Evolutionary conservation across 2,888 invertebrate genomes (phyloP).

Genomic region (Cylindroiulus punctatus): DNA sequence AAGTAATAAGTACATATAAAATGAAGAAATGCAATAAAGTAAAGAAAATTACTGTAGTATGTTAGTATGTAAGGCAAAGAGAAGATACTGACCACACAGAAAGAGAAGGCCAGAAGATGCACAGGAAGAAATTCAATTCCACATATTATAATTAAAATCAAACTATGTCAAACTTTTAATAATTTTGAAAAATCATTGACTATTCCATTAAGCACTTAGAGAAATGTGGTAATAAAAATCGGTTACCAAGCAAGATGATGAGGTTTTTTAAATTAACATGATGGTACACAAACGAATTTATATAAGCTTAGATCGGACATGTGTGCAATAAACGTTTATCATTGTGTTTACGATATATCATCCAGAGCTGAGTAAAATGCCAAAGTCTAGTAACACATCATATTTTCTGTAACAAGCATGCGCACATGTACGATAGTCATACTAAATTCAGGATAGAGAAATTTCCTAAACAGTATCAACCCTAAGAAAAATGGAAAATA

Average conservation of each 20-base stretch:
- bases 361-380: no score
- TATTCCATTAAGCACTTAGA: not conserved
- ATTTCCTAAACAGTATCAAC: no score
- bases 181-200: not conserved
- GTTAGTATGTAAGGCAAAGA: not conserved
- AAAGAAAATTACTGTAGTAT: no score
- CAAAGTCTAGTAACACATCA: no score
- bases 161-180: not conserved
- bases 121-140: constrained; percentile 30
- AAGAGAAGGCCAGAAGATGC: constrained; percentile 60
- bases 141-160: constrained; percentile 46
- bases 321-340: not conserved
- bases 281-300: not conserved
- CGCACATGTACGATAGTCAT: no score
- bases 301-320: not conserved
- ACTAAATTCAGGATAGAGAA: no score
- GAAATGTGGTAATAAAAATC: not conserved
- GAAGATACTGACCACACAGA: constrained; percentile 31
- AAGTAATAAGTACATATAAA: no score
- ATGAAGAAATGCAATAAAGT: constrained; percentile 56
- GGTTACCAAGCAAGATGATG: not conserved
- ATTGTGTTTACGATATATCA: no score
- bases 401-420: no score
- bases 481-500: no score
- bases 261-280: not conserved